Evolutionary conservation across 2,888 invertebrate species (phyloP).

Genomic region (Carcina quercana): DNA sequence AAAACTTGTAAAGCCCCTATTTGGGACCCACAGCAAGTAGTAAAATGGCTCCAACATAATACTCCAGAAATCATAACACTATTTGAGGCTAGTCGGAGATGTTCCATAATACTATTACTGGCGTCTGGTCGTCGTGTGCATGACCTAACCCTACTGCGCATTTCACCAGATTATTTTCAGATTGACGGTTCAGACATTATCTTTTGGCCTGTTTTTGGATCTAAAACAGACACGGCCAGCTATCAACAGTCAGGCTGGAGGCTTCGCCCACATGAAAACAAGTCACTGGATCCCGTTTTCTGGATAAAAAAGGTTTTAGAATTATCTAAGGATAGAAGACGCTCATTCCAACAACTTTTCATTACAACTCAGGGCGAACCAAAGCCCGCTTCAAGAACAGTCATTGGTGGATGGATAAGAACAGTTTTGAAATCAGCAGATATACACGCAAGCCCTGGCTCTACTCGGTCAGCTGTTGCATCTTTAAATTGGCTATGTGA

Average conservation of each 20-base stretch:
- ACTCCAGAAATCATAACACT: neutral
- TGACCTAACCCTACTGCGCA: conserved; percentile 1
- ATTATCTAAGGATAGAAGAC: neutral
- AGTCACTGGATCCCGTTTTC: neutral
- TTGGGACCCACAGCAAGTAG: conserved; percentile 9
- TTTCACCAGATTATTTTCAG: neutral
- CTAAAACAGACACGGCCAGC: conserved; percentile 1
- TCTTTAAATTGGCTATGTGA: neutral
- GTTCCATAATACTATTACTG: conserved; percentile 1
- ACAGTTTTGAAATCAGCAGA: neutral
- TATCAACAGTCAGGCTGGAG: conserved; percentile 1
- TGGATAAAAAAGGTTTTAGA: neutral
- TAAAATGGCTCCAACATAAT: conserved; percentile 14
- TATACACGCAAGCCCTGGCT: neutral
- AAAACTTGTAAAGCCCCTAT: neutral
- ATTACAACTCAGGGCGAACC: neutral
- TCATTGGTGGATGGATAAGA: neutral
- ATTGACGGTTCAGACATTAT: neutral
- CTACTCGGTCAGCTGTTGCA: neutral
- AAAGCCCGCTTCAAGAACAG: neutral
- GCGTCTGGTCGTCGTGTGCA: conserved; percentile 2
- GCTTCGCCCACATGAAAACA: too few species aligned
- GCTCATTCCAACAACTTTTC: neutral
- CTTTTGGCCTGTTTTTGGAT: conserved; percentile 5
- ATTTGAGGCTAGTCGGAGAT: neutral